Percentiles rank a stretch among this genome's conserved stretches.
Conservation (phyloP, 2,797 vertebrate genomes). For the Pangasius macronema region DNA sequence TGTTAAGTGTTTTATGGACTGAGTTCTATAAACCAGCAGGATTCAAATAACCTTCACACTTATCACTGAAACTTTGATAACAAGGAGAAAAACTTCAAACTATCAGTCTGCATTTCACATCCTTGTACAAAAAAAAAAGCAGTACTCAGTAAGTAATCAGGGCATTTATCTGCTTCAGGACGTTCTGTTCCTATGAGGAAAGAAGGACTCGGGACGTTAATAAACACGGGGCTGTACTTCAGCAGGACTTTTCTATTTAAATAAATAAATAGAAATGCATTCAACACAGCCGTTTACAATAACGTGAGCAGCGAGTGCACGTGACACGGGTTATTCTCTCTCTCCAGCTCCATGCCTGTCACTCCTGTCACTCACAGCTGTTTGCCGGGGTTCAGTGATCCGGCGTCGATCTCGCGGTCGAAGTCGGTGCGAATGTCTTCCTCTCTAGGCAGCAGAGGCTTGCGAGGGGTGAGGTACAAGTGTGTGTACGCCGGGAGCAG, state of each 20-base stretch:
- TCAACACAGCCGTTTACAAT: neutral
- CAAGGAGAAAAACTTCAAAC: neutral
- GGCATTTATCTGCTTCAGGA: neutral
- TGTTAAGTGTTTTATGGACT: neutral
- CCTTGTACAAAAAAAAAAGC: neutral
- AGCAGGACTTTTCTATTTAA: no score
- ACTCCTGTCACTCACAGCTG: conserved; percentile 83
- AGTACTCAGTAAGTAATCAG: neutral
- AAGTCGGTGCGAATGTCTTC: conserved; percentile 88
- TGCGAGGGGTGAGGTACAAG: no score
- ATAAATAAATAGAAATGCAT: neutral
- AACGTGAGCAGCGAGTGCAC: neutral
- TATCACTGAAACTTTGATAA: neutral
- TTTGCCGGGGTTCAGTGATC: conserved; percentile 92
- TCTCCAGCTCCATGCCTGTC: no score
- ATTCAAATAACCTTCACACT: neutral
- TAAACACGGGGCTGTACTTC: neutral
- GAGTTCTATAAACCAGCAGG: neutral
- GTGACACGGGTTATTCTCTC: neutral
- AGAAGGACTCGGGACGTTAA: neutral
- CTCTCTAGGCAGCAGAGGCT: no score
- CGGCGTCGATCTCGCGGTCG: conserved; percentile 89
- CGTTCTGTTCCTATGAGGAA: neutral
- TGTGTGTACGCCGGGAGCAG: no score
- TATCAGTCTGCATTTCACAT: neutral